phyloP scores from a whole-genome alignment of 2,113 vertebrate species.

The Sphaerodactylus townsendi region DNA sequence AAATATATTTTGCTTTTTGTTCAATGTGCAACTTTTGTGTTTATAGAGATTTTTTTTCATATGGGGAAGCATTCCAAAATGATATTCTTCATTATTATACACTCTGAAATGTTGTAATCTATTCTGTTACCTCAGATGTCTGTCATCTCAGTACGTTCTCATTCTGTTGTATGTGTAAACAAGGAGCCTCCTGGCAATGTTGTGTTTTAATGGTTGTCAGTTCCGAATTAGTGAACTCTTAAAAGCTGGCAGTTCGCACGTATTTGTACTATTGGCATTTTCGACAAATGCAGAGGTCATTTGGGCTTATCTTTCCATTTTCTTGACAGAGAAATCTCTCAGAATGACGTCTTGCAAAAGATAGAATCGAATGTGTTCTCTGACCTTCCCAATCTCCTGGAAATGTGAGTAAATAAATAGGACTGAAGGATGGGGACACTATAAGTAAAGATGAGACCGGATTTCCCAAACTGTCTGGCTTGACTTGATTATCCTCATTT shows the following conservation, averaged over 20 bases:
- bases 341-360: conserved; percentile 80
- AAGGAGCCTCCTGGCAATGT: neutral
- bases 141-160: too few relatives aligned
- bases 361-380: conserved; percentile 81
- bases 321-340: conserved; percentile 80
- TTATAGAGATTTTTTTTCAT: too few relatives aligned
- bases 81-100: too few relatives aligned
- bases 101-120: too few relatives aligned
- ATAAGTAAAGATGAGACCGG: too few relatives aligned
- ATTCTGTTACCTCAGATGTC: too few relatives aligned
- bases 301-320: conserved; percentile 24
- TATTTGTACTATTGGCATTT: neutral
- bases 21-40: too few relatives aligned
- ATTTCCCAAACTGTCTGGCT: too few relatives aligned
- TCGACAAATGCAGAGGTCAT: neutral
- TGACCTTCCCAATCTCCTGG: conserved; percentile 75
- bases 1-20: too few relatives aligned
- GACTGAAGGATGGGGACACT: conserved; percentile 34
- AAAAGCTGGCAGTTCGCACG: neutral
- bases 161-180: too few relatives aligned
- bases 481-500: too few relatives aligned
- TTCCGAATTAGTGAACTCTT: neutral
- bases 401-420: conserved; percentile 79
- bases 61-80: too few relatives aligned
- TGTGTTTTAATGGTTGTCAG: neutral